phyloP scores from a whole-genome alignment of 2,888 invertebrate genomes.

The Iphiclides podalirius region DNA sequence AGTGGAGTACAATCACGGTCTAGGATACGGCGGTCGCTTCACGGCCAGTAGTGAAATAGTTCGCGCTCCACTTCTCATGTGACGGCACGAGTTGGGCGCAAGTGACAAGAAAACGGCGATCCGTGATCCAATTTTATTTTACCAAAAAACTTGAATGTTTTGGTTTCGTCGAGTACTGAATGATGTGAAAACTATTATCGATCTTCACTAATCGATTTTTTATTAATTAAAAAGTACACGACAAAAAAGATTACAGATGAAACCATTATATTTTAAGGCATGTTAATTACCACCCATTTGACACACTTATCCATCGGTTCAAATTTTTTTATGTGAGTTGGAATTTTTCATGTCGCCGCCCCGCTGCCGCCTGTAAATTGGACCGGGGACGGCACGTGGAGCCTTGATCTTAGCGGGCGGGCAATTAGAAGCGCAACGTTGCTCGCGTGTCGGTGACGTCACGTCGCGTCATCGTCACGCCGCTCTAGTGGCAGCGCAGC shows the following conservation, averaged over 20 bases:
- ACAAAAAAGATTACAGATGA: too few relatives aligned
- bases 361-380: constrained; percentile 6
- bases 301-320: too few relatives aligned
- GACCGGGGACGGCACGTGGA: constrained; percentile 24
- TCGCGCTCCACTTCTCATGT: constrained; percentile 67
- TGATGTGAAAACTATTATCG: too few relatives aligned
- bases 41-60: constrained; percentile 63
- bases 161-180: too few relatives aligned
- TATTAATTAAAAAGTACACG: too few relatives aligned
- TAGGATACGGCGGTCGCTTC: constrained; percentile 28
- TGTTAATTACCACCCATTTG: too few relatives aligned
- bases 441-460: constrained; percentile 54
- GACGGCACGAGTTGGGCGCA: constrained; percentile 29
- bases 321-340: too few relatives aligned
- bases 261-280: too few relatives aligned
- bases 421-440: constrained; percentile 38
- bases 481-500: neutral
- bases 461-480: constrained; percentile 31
- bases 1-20: constrained; percentile 32
- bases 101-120: constrained; percentile 32
- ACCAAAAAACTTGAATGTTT: too few relatives aligned
- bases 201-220: too few relatives aligned
- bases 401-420: constrained; percentile 70
- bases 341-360: too few relatives aligned
- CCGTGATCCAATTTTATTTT: neutral